Base-by-base conservation (phyloP, 1,140 invertebrate species). In the Agraylea sexmaculata region DNA sequence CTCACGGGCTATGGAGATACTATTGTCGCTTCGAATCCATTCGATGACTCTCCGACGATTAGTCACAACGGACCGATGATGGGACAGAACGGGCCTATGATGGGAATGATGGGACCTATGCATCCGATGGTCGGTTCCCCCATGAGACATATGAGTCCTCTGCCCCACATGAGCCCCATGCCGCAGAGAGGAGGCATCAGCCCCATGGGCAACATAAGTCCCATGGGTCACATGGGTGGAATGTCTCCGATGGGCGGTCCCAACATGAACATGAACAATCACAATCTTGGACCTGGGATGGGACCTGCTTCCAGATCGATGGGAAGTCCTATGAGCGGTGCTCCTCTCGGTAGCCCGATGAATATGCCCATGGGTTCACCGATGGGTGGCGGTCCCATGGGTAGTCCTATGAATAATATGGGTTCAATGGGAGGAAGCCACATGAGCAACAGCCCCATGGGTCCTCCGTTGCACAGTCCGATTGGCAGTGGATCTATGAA, bases 11-110 rank as follows among this genome's bases (percentile, higher is more conserved):
- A 87, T 64, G 88, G 87, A 27, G 88, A 93, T 55, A 92, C 88
- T 30, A 90, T 95, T 54, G 78, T 93, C 44, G 90, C 88, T 22
- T 90, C 85, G 38, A 94, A 94, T 67, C 90, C 90, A 18, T 94
- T 96, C 64, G 91, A 96, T 64, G 91, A 96, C 54, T 86, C 81
- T 8, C 85, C 87, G 16, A 71, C 77, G 64, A 53, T 74, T 51
- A 63, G 70, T 58, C 59, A 66, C 65, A 51, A 69, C 63, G 57
- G 71, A 51, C 69, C 70, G 28, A 78, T 74, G 63, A 78, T 79
- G 63, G 68, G 64, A 51, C 69, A 69, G 45, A 70, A 71, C 53
- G 64, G 65, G 4, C 66, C 69, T 17, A 67, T 67, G 61, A 64
- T 65, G 56, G 49, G 45, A 30, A 71, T 71, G 68, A 74, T 60